Percentiles rank a stretch among this genome's conserved stretches.
Evolutionary conservation across 2,888 invertebrate genomes (phyloP).

Genomic region (Hydriomena furcata): DNA sequence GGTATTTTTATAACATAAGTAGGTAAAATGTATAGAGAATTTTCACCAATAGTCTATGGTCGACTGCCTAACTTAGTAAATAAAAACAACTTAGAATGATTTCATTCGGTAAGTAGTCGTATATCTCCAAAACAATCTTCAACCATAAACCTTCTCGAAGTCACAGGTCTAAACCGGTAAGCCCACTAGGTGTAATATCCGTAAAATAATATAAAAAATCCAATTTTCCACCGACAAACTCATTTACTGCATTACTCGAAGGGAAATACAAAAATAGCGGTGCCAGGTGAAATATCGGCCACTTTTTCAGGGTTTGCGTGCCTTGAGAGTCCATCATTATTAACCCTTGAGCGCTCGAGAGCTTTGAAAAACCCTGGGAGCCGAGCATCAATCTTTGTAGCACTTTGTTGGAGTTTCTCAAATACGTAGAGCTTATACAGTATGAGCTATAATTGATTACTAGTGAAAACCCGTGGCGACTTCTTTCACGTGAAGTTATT

Average conservation of each 20-base stretch:
- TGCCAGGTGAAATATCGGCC: conserved; percentile 46
- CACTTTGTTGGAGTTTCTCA: conserved; percentile 38
- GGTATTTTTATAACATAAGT: no score
- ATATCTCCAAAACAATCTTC: no score
- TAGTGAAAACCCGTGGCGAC: no score
- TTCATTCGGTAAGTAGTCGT: no score
- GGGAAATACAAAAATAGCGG: conserved; percentile 37
- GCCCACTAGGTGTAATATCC: not conserved
- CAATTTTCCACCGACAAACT: conserved; percentile 12
- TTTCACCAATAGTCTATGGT: no score
- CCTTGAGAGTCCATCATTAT: conserved; percentile 51
- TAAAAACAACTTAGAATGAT: no score
- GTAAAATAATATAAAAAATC: conserved; percentile 7
- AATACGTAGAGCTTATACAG: conserved; percentile 4
- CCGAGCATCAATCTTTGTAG: conserved; percentile 51
- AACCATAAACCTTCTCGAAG: not conserved
- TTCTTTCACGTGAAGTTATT: no score
- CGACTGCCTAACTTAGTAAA: no score
- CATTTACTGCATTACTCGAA: conserved; percentile 6
- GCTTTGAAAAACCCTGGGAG: conserved; percentile 43
- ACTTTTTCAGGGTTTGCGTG: conserved; percentile 55
- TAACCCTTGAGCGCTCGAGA: conserved; percentile 48
- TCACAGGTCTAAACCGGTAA: not conserved
- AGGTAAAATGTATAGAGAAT: no score
- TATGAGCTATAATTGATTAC: not conserved